Evolutionary conservation across 2,888 invertebrate genomes (phyloP).

Genomic region (Cordylochernes scorpioides): DNA sequence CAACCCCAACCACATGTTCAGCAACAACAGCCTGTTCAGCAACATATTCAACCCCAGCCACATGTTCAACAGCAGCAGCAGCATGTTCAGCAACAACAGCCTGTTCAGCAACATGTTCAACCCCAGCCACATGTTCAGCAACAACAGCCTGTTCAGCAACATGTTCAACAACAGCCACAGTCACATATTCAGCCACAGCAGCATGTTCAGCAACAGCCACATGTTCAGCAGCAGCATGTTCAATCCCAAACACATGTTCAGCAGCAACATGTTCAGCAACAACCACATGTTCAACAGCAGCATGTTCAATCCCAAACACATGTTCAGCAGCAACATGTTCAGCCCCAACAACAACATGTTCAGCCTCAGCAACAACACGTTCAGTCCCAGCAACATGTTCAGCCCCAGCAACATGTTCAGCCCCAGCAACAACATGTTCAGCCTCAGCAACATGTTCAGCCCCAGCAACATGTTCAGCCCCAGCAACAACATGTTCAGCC

Average conservation of each 20-base stretch:
- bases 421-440: background rate
- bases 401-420: background rate
- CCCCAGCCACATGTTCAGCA: background rate
- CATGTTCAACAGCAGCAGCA: slow-evolving; percentile 1
- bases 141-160: slow-evolving; percentile 1
- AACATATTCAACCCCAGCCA: background rate
- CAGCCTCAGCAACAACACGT: background rate
- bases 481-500: background rate
- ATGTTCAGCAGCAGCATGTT: slow-evolving; percentile 1
- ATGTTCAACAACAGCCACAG: slow-evolving; percentile 1
- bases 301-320: background rate
- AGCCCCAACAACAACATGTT: background rate
- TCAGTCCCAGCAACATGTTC: background rate
- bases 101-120: background rate
- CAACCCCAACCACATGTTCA: slow-evolving; percentile 1
- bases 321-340: slow-evolving; percentile 1
- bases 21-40: background rate
- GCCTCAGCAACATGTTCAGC: background rate
- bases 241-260: slow-evolving; percentile 1
- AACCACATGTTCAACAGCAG: background rate
- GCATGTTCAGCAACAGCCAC: slow-evolving; percentile 1
- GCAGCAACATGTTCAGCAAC: background rate
- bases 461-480: background rate
- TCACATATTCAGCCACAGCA: background rate
- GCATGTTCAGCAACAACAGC: background rate